These are phyloP conservation scores for Chrysocyon brachyurus DNA, from an alignment of 2,797 vertebrate genomes.

Conservation along the genomic window DNA sequence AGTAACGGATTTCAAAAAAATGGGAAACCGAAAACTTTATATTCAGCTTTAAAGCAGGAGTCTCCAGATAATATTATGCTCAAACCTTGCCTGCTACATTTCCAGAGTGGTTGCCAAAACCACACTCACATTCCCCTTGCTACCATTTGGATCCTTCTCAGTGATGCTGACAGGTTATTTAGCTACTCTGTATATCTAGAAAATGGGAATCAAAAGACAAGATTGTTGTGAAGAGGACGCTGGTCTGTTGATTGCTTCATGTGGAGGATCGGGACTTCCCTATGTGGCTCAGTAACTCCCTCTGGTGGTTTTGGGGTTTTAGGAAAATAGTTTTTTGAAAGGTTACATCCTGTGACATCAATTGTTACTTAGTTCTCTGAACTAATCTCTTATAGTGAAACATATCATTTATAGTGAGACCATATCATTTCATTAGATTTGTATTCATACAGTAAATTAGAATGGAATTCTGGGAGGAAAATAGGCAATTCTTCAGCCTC, in stretches of 20 bases:
- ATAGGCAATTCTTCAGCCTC: not conserved
- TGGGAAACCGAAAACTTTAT: not conserved
- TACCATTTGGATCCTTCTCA: not conserved
- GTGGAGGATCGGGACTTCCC: not conserved
- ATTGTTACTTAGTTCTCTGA: conserved; percentile 54
- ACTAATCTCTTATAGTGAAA: conserved; percentile 39
- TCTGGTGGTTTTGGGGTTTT: not conserved
- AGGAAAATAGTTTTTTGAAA: conserved; percentile 50
- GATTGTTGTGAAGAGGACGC: not conserved
- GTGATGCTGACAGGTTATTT: not conserved
- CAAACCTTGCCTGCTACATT: not conserved
- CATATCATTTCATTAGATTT: conserved; percentile 60
- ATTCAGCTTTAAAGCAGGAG: not conserved
- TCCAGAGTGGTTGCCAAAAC: not conserved
- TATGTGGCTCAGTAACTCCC: not conserved
- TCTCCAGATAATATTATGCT: not conserved
- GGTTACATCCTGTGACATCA: not conserved
- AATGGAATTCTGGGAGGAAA: conserved; percentile 40
- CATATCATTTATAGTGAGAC: not conserved
- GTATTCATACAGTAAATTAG: conserved; percentile 57
- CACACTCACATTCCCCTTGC: not conserved
- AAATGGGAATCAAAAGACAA: not conserved
- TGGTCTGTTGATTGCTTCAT: not conserved
- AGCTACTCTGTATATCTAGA: not conserved
- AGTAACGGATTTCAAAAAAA: not conserved